Conservation (phyloP, 2,888 invertebrate genomes). For the Parnassius apollo region DNA sequence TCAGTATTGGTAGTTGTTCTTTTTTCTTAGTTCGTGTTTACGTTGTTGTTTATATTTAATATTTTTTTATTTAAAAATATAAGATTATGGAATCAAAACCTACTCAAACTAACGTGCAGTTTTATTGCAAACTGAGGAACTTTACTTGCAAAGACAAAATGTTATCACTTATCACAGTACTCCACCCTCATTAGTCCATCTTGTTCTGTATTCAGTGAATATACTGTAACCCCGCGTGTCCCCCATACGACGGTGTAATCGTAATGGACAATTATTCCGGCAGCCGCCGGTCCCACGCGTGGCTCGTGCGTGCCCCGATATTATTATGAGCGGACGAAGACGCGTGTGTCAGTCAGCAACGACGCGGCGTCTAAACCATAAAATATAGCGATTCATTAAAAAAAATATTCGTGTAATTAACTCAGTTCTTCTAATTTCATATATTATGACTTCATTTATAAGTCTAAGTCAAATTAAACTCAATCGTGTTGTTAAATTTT, state of each 20-base stretch:
- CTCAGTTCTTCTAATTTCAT: too few relatives aligned
- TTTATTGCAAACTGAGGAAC: too few relatives aligned
- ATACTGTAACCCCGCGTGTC: constrained; percentile 6
- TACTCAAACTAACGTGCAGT: too few relatives aligned
- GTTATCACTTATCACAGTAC: constrained; percentile 15
- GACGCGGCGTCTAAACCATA: constrained; percentile 30
- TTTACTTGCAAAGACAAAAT: neutral
- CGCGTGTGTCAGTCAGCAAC: constrained; percentile 46
- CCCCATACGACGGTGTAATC: constrained; percentile 39
- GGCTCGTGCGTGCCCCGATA: constrained; percentile 67
- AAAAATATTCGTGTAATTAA: too few relatives aligned
- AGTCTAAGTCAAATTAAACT: too few relatives aligned
- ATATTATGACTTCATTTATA: too few relatives aligned
- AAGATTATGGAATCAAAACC: too few relatives aligned
- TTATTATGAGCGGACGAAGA: constrained; percentile 53
- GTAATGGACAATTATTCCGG: constrained; percentile 80
- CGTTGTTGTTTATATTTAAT: neutral
- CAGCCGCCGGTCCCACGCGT: constrained; percentile 76
- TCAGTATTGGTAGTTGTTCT: neutral
- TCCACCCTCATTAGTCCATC: constrained; percentile 2
- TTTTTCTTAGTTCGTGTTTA: constrained; percentile 9
- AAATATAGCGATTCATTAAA: constrained; percentile 30
- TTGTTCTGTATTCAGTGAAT: neutral
- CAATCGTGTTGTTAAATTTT: too few relatives aligned
- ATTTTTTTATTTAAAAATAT: constrained; percentile 1